A percentile compares a stretch with the other conserved stretches of the same genome.
phyloP scores from a whole-genome alignment of 2,113 vertebrate species.

The Mus spicilegus region DNA sequence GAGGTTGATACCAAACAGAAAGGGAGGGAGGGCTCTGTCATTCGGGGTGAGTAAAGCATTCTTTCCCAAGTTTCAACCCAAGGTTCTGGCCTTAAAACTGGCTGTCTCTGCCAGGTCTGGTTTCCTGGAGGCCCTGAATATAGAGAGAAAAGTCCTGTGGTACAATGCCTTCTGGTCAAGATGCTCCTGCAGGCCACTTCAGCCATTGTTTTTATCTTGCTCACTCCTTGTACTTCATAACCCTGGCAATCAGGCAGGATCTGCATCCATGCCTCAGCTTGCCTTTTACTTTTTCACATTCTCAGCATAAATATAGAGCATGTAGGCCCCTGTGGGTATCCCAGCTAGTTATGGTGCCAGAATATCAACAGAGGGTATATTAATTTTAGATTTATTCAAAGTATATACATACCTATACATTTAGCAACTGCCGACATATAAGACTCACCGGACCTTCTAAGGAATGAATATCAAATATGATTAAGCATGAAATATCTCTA shows the following conservation, averaged over 20 bases:
- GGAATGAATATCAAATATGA: background rate
- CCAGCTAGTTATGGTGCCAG: background rate
- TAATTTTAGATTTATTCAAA: background rate
- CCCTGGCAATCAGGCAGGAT: background rate
- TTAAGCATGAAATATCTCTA: background rate
- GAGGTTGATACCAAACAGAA: background rate
- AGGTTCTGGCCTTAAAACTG: constrained; percentile 22
- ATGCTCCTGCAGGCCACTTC: background rate
- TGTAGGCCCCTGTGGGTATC: background rate
- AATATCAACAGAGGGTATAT: background rate
- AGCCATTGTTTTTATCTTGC: background rate
- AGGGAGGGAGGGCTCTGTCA: background rate
- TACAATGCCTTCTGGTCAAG: background rate
- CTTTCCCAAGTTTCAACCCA: constrained; percentile 49
- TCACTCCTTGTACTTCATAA: background rate
- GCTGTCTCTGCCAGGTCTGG: background rate
- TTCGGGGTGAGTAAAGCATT: background rate
- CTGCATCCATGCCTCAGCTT: background rate
- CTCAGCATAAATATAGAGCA: background rate
- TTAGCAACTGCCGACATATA: background rate
- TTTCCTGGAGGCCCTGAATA: background rate
- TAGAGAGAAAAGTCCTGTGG: constrained; percentile 42
- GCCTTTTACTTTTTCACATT: constrained; percentile 27
- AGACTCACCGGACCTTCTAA: background rate
- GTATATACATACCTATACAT: background rate